Evolutionary conservation across 2,888 invertebrate species (phyloP).

Genomic region (Schrankia costaestrigalis): DNA sequence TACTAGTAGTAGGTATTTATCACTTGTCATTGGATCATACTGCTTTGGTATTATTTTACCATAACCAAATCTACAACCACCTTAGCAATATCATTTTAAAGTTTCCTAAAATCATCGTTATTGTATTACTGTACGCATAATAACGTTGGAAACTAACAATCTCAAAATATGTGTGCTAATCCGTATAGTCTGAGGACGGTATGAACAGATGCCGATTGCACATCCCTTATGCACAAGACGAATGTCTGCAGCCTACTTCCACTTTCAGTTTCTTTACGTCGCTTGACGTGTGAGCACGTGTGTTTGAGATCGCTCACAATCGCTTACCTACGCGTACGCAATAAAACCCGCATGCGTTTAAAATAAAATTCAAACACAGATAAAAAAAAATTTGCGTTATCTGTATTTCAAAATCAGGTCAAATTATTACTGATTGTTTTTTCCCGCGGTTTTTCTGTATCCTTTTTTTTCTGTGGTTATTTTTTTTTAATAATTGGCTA

Average conservation of each 20-base stretch:
- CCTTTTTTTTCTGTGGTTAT: conserved; percentile 34
- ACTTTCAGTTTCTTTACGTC: conserved; percentile 74
- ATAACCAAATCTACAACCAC: no score
- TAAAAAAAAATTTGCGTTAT: conserved; percentile 27
- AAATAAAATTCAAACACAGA: conserved; percentile 27
- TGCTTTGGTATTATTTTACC: no score
- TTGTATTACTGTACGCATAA: no score
- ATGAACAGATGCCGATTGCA: conserved; percentile 20
- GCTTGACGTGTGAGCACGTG: conserved; percentile 57
- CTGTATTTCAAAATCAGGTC: conserved; percentile 19
- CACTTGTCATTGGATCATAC: no score
- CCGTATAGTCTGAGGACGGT: conserved; percentile 8
- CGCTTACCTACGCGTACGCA: conserved; percentile 51
- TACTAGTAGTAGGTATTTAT: no score
- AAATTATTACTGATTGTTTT: conserved; percentile 19
- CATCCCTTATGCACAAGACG: conserved; percentile 32
- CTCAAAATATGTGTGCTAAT: background rate
- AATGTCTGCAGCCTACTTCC: conserved; percentile 33
- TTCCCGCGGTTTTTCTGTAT: no score
- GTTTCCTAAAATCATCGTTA: no score
- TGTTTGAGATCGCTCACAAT: conserved; percentile 34
- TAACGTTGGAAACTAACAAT: no score
- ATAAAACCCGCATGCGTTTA: conserved; percentile 64
- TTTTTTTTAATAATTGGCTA: conserved; percentile 31
- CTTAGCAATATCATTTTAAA: no score